Evolutionary conservation across 2,113 vertebrate species (phyloP), one percentile per base, ranked within the genome.

Genomic region (Ptyas mucosa): DNA sequence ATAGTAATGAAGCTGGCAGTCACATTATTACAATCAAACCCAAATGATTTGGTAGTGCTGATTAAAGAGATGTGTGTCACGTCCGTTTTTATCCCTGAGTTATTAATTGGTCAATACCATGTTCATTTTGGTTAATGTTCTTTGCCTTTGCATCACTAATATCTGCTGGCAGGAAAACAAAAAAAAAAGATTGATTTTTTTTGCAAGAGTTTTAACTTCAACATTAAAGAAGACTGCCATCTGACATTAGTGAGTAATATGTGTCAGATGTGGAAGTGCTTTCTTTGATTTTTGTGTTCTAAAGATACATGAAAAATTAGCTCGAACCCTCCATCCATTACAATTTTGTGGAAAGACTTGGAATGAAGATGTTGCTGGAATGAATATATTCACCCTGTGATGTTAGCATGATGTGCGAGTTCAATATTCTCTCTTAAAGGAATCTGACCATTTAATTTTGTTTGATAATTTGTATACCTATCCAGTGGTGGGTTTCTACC

Each of bases 11-110:
- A 89, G 43, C 93, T 96, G 88, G 53, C 0, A 3, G 39, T 93
- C 85, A 88, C 46, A 94, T 94, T 88, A 94, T 94, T 94, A 34
- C 61, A 95, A 91, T 92, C 93, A 96, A 54, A 85, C 94, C 0
- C 95, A 96, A 96, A 93, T 61, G 18, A 39, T 95, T 93, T 96
- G 93, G 87, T 92, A 97, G 93, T 93, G 75, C 91, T 75, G 91
- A 92, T 95, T 61, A 52, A 91, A 85, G 91, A 94, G 94, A 92
- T 96, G 95, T 85, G 57, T 0, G 0, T 96, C 93, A 94, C 81
- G 26, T 90, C 87, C 69, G 29, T 95, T 96, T 94, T 94, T 95
- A 94, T 92, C 94, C 92, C 89, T 86, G 89, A 95, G 89, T 95
- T 94, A 92, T 34, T 94, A 94, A 95, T 88, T 95, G 94, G 87